Percentiles rank a stretch among this genome's conserved stretches.
Evolutionary conservation across 2,797 vertebrate species (phyloP).

Genomic region (Coranthus polyacanthus): DNA sequence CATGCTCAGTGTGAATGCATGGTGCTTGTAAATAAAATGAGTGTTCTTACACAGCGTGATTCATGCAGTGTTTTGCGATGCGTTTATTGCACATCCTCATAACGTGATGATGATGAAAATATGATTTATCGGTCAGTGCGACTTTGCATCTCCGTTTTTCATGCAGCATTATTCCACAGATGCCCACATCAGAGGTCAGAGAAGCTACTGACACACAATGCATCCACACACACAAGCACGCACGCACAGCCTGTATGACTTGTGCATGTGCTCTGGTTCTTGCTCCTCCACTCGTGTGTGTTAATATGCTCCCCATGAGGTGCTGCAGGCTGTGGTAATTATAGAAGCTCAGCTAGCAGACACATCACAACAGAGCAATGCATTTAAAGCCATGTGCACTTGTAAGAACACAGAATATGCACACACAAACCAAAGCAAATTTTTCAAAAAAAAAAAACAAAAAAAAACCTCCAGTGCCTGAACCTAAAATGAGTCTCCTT

Average conservation of each 20-base stretch:
- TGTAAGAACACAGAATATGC: conserved; percentile 30
- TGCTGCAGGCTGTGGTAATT: conserved; percentile 84
- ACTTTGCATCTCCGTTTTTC: conserved; percentile 14
- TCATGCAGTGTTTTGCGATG: no score
- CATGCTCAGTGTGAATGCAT: no score
- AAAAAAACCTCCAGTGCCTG: background rate
- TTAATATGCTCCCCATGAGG: conserved; percentile 85
- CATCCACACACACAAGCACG: conserved; percentile 4
- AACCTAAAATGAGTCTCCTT: no score
- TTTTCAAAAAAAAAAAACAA: background rate
- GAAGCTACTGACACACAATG: conserved; percentile 21
- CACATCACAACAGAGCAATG: conserved; percentile 66
- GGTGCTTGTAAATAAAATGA: no score
- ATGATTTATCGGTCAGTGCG: conserved; percentile 5
- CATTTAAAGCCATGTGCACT: conserved; percentile 62
- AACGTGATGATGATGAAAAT: no score
- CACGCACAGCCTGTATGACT: conserved; percentile 33
- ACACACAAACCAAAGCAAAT: background rate
- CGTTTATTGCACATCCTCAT: no score
- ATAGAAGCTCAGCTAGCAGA: conserved; percentile 79
- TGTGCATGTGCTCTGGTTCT: conserved; percentile 56
- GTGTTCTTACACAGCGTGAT: no score
- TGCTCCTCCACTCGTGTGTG: conserved; percentile 84
- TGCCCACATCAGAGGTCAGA: conserved; percentile 24
- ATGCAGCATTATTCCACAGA: conserved; percentile 17